These are phyloP conservation scores for Druceiella hillmani DNA, from an alignment of 2,888 invertebrate species.

Conservation along the genomic window DNA sequence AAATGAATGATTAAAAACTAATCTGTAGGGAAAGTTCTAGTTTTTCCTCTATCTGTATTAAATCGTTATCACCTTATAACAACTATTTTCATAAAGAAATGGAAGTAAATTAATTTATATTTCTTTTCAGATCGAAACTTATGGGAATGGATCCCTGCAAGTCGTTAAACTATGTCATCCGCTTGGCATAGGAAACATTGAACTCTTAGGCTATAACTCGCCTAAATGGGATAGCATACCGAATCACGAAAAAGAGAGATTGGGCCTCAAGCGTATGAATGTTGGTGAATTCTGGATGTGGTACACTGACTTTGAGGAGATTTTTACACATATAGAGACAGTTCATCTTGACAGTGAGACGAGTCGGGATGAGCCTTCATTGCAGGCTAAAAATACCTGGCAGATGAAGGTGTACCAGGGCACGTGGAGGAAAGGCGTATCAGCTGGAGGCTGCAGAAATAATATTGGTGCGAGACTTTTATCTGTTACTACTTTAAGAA, in stretches of 20 bases:
- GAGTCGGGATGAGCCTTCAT: constrained; percentile 74
- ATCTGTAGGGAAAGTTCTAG: no score
- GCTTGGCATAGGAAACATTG: constrained; percentile 55
- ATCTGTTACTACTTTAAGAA: no score
- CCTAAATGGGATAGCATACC: constrained; percentile 74
- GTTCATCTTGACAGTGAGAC: constrained; percentile 85
- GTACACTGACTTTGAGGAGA: constrained; percentile 74
- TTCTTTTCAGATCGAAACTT: constrained; percentile 57
- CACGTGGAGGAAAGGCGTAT: constrained; percentile 80
- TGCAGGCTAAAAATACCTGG: constrained; percentile 74
- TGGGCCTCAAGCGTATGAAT: constrained; percentile 57
- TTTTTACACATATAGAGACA: constrained; percentile 77
- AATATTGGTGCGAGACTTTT: constrained; percentile 74
- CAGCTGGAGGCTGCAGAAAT: constrained; percentile 87
- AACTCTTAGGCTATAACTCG: constrained; percentile 64
- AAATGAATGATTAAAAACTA: no score
- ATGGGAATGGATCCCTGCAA: constrained; percentile 64
- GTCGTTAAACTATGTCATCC: constrained; percentile 68
- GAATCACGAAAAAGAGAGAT: constrained; percentile 64
- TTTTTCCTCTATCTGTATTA: no score
- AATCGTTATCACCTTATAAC: no score
- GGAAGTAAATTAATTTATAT: constrained; percentile 2
- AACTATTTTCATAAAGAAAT: no score
- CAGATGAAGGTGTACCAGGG: constrained; percentile 84
- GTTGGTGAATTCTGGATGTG: constrained; percentile 81